These are phyloP conservation scores for Orestias chungarensis DNA, from an alignment of 2,797 vertebrate genomes.

Conservation along the genomic window DNA sequence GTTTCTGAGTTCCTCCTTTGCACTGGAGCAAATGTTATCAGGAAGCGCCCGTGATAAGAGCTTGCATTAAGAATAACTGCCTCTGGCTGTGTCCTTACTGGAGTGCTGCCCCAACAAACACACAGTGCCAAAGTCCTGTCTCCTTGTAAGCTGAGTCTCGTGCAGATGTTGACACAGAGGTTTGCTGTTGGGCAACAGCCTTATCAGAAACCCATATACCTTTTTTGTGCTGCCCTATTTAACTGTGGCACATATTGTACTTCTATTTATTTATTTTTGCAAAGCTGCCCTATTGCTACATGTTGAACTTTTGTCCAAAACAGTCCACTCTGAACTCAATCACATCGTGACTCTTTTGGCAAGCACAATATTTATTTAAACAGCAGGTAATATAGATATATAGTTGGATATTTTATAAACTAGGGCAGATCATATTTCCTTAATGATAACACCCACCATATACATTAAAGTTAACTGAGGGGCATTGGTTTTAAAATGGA, in stretches of 20 bases:
- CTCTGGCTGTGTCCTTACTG: conserved; percentile 7
- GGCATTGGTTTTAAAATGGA: not conserved
- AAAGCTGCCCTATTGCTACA: not conserved
- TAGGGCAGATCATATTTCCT: not conserved
- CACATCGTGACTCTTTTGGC: not conserved
- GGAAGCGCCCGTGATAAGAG: not conserved
- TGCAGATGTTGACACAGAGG: conserved; percentile 10
- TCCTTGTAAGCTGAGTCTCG: conserved; percentile 1
- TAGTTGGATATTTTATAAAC: not conserved
- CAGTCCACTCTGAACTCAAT: not conserved
- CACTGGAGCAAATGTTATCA: conserved; percentile 10
- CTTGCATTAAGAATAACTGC: conserved; percentile 9
- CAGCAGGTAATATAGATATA: not conserved
- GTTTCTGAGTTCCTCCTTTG: not conserved
- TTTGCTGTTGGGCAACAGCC: not conserved
- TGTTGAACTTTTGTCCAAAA: conserved; percentile 3
- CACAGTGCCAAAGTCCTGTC: conserved; percentile 22
- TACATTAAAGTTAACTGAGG: not conserved
- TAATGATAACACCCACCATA: not conserved
- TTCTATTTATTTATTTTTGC: not conserved
- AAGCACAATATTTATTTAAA: not conserved
- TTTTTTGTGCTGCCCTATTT: not conserved
- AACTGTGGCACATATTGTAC: not conserved
- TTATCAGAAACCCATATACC: conserved; percentile 6
- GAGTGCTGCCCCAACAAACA: conserved; percentile 3